Evolutionary conservation across 1,140 invertebrate species (phyloP), one percentile per base, ranked within the genome.

Genomic region (Drosophila kepulauana): DNA sequence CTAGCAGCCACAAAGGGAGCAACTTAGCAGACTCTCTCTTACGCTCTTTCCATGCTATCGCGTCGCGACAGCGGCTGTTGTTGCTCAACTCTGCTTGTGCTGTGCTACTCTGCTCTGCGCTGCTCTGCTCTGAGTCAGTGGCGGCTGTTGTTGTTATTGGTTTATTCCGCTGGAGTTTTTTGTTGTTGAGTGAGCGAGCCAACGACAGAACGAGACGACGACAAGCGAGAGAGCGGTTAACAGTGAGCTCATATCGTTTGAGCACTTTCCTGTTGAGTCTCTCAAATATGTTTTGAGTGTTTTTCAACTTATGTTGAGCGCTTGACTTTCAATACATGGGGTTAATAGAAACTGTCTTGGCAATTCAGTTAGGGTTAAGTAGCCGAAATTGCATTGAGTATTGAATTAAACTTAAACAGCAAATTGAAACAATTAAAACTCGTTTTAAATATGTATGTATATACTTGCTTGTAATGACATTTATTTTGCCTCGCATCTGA

Each of bases 111-210:
- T 33, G 35, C 35, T 1, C 35, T 38, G 35, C 35, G 35, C 48
- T 6, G 66, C 41, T 70, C 57, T 54, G 61, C 68, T 35, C 8
- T 68, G 71, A 54, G 56, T 67, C 51, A 71, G 61, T 48, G 49
- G 20, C 63, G 45, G 38, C 70, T 73, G 70, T 68, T 64, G 51
- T 67, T 75, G 59, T 72, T 84, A 84, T 84, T 84, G 81, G 81
- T 66, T 59, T 82, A 67, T 66, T 58, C 49, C 49, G 43, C 69
- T 84, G 81, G 81, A 84, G 81, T 81, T 80, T 13, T 16, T 59
- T 61, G 10, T 10, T 63, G 45, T n/a, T 57, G 33, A 57, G 15
- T 33, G 30, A 45, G 73, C 35, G 10, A 16, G 16, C 25, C 8
- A 59, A 15, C 35, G 11, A 43, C 16, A 43, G 20, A 59, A 20